Evolutionary conservation across 2,888 invertebrate species (phyloP).

Genomic region (Limulus polyphemus): DNA sequence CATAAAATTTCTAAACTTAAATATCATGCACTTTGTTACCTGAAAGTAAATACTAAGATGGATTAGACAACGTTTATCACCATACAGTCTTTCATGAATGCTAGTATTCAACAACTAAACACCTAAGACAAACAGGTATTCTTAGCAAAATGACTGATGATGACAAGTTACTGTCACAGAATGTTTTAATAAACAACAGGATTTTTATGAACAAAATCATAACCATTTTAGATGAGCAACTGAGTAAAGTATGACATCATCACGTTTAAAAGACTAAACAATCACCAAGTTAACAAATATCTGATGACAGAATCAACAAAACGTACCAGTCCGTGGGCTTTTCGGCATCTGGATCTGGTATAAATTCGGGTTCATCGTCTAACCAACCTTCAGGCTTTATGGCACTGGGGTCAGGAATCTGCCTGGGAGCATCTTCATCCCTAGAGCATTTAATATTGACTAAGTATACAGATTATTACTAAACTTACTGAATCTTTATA

Average conservation of each 20-base stretch:
- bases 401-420: slow-evolving; percentile 72
- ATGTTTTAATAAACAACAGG: background rate
- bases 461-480: background rate
- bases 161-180: background rate
- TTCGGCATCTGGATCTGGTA: slow-evolving; percentile 69
- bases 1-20: no score
- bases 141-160: background rate
- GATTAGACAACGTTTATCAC: no score
- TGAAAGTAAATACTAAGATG: no score
- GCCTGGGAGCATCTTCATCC: slow-evolving; percentile 87
- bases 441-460: slow-evolving; percentile 28
- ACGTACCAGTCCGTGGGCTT: slow-evolving; percentile 80
- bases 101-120: no score
- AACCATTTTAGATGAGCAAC: no score
- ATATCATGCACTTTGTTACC: no score
- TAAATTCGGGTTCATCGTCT: slow-evolving; percentile 68
- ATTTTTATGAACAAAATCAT: background rate
- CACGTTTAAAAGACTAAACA: background rate
- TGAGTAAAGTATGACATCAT: no score
- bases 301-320: no score
- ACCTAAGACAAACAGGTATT: no score
- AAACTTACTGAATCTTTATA: background rate
- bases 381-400: slow-evolving; percentile 82
- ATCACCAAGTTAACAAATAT: background rate
- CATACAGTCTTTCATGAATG: no score